Percentiles rank a stretch among this genome's conserved stretches.
These are phyloP conservation scores for Pangasianodon gigas DNA, from an alignment of 2,113 vertebrate genomes.

Conservation along the genomic window DNA sequence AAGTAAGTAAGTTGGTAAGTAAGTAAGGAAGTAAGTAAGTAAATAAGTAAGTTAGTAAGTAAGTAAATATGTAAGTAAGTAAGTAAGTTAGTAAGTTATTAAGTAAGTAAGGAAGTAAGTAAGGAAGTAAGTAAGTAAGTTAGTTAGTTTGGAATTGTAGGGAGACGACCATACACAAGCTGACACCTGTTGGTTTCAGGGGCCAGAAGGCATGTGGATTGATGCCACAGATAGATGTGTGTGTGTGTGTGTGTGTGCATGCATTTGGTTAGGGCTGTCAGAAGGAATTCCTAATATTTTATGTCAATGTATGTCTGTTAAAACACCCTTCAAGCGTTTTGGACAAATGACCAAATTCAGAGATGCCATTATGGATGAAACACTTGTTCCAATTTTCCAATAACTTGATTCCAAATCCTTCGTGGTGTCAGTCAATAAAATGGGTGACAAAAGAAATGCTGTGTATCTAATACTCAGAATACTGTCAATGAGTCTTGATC, in stretches of 20 bases:
- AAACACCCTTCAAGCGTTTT: background rate
- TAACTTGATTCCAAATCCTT: background rate
- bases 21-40: background rate
- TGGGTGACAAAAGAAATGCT: too few relatives aligned
- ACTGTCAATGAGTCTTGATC: background rate
- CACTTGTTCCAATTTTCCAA: background rate
- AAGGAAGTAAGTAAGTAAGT: too few relatives aligned
- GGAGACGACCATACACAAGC: conserved; percentile 31
- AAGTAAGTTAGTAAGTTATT: background rate
- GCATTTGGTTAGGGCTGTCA: background rate
- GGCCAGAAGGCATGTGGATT: conserved; percentile 36
- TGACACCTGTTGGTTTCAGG: conserved; percentile 48
- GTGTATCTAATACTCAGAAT: background rate
- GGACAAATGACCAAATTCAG: background rate
- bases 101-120: too few relatives aligned
- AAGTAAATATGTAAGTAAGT: background rate
- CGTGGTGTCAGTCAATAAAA: background rate
- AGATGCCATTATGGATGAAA: background rate
- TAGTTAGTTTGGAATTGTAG: background rate
- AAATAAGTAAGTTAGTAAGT: too few relatives aligned
- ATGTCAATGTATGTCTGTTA: background rate
- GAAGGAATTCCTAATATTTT: background rate
- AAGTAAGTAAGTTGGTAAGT: too few relatives aligned
- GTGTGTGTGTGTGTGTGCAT: background rate
- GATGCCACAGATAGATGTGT: conserved; percentile 37